Evolutionary conservation across 1,140 invertebrate genomes (phyloP).

Genomic region (Drosophila paulistorum): DNA sequence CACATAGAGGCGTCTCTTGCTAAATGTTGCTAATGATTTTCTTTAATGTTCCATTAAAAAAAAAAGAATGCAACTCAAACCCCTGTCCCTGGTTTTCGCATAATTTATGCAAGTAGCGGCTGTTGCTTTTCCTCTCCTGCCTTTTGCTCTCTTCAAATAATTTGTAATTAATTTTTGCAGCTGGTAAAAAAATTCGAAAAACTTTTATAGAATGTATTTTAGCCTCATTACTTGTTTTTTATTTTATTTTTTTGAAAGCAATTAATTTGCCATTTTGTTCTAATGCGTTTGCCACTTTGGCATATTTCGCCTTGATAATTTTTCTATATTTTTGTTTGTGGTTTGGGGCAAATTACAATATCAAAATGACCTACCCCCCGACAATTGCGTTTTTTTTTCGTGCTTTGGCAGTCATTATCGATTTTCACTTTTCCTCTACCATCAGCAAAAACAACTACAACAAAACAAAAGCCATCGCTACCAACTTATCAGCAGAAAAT

Average conservation of each 20-base stretch:
- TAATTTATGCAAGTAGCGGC: conserved; percentile 69
- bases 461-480: neutral
- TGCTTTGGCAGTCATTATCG: conserved; percentile 53
- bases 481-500: conserved; percentile 22
- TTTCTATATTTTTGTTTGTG: conserved; percentile 12
- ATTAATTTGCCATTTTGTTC: conserved; percentile 73
- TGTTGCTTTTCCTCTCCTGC: conserved; percentile 21
- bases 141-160: conserved; percentile 50
- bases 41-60: conserved; percentile 59
- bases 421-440: conserved; percentile 58
- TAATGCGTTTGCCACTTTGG: conserved; percentile 65
- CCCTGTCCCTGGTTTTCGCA: conserved; percentile 31
- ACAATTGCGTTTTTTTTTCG: conserved; percentile 43
- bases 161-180: conserved; percentile 77
- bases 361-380: conserved; percentile 55
- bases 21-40: conserved; percentile 68
- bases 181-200: conserved; percentile 34
- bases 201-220: conserved; percentile 35
- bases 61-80: conserved; percentile 20
- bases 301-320: conserved; percentile 35
- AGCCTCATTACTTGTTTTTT: conserved; percentile 27
- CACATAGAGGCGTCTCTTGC: conserved; percentile 18
- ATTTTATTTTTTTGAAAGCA: conserved; percentile 31
- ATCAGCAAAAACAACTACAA: neutral
- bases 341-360: conserved; percentile 63